Conservation (phyloP, 2,797 vertebrate genomes). For the Rhinatrema bivittatum region DNA sequence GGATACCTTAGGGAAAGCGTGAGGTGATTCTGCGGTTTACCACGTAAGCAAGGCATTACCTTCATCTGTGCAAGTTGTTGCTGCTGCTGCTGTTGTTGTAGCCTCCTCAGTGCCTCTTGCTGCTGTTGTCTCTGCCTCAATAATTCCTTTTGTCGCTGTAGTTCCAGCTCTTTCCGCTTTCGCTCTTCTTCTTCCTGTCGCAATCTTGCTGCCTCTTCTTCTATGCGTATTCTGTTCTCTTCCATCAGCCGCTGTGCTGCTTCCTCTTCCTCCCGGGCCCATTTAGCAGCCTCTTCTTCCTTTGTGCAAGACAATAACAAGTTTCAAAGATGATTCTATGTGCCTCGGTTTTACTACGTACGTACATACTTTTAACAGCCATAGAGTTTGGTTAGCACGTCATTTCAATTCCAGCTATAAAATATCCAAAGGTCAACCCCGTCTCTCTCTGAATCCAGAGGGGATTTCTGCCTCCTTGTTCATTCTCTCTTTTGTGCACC, state of each 20-base stretch:
- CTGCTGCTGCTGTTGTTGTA: slow-evolving; percentile 90
- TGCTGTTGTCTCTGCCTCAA: slow-evolving; percentile 88
- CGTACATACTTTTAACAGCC: no score
- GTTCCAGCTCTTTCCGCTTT: slow-evolving; percentile 70
- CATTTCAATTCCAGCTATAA: no score
- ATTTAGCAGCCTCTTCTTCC: slow-evolving; percentile 82
- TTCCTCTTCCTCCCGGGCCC: slow-evolving; percentile 71
- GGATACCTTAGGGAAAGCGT: no score
- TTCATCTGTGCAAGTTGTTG: slow-evolving; percentile 96
- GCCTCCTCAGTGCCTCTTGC: slow-evolving; percentile 83
- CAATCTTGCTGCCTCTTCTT: slow-evolving; percentile 72
- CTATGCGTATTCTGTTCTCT: slow-evolving; percentile 72
- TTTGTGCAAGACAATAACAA: slow-evolving; percentile 44
- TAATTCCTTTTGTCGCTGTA: slow-evolving; percentile 84
- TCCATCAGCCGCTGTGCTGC: slow-evolving; percentile 70
- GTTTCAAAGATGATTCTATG: slow-evolving; percentile 3
- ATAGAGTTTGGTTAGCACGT: no score
- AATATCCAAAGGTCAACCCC: no score
- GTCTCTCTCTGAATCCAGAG: no score
- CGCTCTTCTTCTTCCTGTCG: slow-evolving; percentile 62
- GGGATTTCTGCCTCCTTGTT: no score
- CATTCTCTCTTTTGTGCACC: no score
- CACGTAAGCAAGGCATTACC: slow-evolving; percentile 36
- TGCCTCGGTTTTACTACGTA: background rate
- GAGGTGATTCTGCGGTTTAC: no score